phyloP scores from a whole-genome alignment of 1,140 invertebrate genomes.

The Drosophila kohkoa region DNA sequence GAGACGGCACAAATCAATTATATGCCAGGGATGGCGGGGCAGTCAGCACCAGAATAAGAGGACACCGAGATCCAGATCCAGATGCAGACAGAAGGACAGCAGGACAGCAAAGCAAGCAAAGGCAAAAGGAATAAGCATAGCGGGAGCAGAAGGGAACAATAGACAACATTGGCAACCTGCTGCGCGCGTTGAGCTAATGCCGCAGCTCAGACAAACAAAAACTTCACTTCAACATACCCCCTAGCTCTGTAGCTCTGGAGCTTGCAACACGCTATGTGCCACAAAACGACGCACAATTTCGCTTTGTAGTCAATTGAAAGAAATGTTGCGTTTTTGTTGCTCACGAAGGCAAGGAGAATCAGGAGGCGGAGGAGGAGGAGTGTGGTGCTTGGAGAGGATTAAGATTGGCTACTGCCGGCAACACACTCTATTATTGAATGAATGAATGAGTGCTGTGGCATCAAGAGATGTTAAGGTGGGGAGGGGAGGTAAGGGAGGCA shows the following conservation, averaged over 20 bases:
- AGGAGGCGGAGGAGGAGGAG: neutral
- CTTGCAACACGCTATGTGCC: conserved; percentile 30
- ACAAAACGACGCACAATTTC: conserved; percentile 45
- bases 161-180: conserved; percentile 76
- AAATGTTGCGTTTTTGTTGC: conserved; percentile 35
- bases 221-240: neutral
- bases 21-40: conserved; percentile 42
- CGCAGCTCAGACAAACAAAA: conserved; percentile 77
- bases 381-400: conserved; percentile 18
- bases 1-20: conserved; percentile 75
- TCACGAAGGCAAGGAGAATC: neutral
- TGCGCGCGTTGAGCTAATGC: conserved; percentile 70
- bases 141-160: conserved; percentile 55
- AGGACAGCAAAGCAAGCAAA: conserved; percentile 28
- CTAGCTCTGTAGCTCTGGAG: neutral
- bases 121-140: conserved; percentile 20
- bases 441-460: conserved; percentile 8
- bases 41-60: conserved; percentile 11
- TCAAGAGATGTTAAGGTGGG: neutral
- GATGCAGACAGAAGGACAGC: conserved; percentile 14
- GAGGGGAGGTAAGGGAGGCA: neutral
- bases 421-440: conserved; percentile 46
- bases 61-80: conserved; percentile 20
- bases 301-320: conserved; percentile 55
- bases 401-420: conserved; percentile 34